Evolutionary conservation across 30 jellyfish, hydroid and myxozoan genomes (phyloP), one percentile per base, ranked within the genome.

Genomic region (Pelagia noctiluca): DNA sequence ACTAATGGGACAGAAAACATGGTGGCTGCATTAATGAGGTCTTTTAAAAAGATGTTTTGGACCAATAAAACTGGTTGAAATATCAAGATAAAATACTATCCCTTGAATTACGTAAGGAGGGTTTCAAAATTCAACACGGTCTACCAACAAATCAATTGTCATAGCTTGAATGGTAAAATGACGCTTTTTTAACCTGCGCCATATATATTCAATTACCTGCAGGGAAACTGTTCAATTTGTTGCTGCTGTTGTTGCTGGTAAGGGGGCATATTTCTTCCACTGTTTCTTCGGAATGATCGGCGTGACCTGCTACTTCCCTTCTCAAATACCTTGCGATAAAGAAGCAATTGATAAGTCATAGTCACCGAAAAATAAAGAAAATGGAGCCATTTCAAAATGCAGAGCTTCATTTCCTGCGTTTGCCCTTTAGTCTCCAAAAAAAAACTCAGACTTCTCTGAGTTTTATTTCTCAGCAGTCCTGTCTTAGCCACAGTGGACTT

Each of bases 201-300:
- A 28, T 4, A 12, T 60, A 8, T 5, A 60, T 5, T 13, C 37
- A 35, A 30, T 24, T 52, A 89, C 97, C 97, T 83, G 94, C 97
- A 89, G 1, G 97, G 97, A 49, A 81, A 89, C 37, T 89, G 97
- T 29, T 89, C 96, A 61, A 77, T 34, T 37, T 66, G 90, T 71
- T 65, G 90, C 31, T 73, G 93, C 7, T 82, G 66, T 28, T 83
- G 79, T 50, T 74, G 78, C 32, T 79, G 92, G 21, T 42, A 64
- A 10, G 92, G 89, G 11, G 85, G 83, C 38, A 50, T 80, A 72
- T 66, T 80, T 65, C 90, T 65, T 34, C 50, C 49, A 53, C 82
- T 80, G 76, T 65, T 80, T 49, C 90, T 68, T 66, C 90, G 42
- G 84, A 64, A 80, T 23, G 71, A 84, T 36, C 90, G 47, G 46